phyloP scores from a whole-genome alignment of 2,113 vertebrate species.

The Grantiella picta region DNA sequence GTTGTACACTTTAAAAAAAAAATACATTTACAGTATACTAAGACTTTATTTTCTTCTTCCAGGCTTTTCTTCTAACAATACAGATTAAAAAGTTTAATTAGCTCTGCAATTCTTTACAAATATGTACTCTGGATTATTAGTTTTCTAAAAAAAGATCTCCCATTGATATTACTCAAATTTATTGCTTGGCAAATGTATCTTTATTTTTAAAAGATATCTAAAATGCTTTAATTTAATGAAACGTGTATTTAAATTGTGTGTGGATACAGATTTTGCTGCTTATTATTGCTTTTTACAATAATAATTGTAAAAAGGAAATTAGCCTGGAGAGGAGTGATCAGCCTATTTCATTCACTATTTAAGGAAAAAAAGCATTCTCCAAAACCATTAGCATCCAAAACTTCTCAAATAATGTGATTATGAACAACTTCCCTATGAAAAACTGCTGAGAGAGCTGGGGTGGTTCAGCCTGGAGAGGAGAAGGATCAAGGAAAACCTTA shows the following conservation, averaged over 20 bases:
- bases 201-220: background rate
- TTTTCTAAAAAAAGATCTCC: background rate
- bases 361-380: background rate
- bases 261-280: background rate
- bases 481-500: background rate
- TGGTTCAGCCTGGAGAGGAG: background rate
- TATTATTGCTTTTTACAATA: too few species aligned
- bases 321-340: background rate
- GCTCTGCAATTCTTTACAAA: background rate
- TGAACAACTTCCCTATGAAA: background rate
- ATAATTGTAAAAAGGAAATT: background rate
- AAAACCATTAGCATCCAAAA: background rate
- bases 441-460: background rate
- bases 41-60: background rate
- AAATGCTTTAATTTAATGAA: background rate
- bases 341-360: background rate
- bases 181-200: background rate
- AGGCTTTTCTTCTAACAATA: background rate
- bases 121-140: background rate
- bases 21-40: background rate
- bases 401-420: background rate
- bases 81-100: conserved; percentile 4
- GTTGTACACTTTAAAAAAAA: background rate
- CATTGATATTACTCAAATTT: background rate
- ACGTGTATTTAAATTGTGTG: background rate